These are phyloP conservation scores for Monoplex corrugatus DNA, from an alignment of 2,888 invertebrate genomes.

Conservation along the genomic window DNA sequence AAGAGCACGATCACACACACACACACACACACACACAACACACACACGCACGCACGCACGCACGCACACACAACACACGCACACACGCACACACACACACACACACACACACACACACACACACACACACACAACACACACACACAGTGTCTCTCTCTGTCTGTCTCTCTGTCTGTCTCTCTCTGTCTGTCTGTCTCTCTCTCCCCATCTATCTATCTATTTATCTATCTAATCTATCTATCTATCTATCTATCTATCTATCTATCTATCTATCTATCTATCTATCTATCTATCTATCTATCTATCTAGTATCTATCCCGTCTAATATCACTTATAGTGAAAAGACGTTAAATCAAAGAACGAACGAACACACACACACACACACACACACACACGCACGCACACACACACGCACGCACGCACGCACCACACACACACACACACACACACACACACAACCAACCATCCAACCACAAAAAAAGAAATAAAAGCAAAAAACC, in stretches of 20 bases:
- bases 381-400: neutral
- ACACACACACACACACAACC: slow-evolving; percentile 9
- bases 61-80: neutral
- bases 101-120: no score
- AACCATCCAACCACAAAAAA: no score
- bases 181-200: neutral
- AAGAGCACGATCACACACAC: no score
- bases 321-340: no score
- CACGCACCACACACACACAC: neutral
- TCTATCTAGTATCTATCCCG: neutral
- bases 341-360: no score
- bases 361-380: neutral
- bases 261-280: no score
- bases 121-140: no score
- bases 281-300: neutral
- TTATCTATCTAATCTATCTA: no score
- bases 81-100: no score
- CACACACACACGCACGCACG: neutral
- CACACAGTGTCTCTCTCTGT: neutral
- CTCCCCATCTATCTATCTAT: neutral
- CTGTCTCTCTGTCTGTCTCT: neutral
- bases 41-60: neutral
- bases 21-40: neutral
- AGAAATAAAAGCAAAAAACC: no score
- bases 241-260: no score